Conservation (phyloP, 2,888 invertebrate genomes). For the Lottia scabra region DNA sequence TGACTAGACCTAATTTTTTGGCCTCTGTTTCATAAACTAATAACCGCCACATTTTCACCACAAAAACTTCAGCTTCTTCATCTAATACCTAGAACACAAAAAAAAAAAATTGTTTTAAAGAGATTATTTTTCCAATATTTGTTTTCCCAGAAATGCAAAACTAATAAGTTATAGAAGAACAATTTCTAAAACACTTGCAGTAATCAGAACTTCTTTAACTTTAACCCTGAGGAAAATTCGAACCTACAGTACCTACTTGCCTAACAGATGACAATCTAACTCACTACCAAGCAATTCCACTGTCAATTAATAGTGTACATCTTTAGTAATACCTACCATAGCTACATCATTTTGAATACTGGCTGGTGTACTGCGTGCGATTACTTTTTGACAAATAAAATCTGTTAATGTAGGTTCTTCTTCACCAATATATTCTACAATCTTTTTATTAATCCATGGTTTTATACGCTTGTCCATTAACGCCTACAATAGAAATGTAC, state of each 20-base stretch:
- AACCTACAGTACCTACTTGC: too few relatives aligned
- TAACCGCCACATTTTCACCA: conserved; percentile 99
- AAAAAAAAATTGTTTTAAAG: too few relatives aligned
- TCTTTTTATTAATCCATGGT: conserved; percentile 99
- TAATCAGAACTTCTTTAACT: too few relatives aligned
- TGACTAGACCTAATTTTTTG: conserved; percentile 91
- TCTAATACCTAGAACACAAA: conserved; percentile 86
- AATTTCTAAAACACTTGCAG: too few relatives aligned
- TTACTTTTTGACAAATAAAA: conserved; percentile 98
- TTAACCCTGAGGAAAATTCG: too few relatives aligned
- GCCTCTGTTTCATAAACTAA: conserved; percentile 99
- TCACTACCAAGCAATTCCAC: too few relatives aligned
- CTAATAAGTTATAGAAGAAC: too few relatives aligned
- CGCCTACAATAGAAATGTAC: conserved; percentile 71
- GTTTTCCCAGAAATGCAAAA: too few relatives aligned
- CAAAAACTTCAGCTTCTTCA: conserved; percentile 99
- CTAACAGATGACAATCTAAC: too few relatives aligned
- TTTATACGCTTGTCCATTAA: conserved; percentile 96
- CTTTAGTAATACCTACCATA: conserved; percentile 80
- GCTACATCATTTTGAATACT: conserved; percentile 97
- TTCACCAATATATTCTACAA: conserved; percentile 99
- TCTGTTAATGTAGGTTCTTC: conserved; percentile 98
- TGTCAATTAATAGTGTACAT: too few relatives aligned
- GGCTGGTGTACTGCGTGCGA: conserved; percentile 92
- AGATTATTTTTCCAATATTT: too few relatives aligned